phyloP scores from a whole-genome alignment of 2,888 invertebrate species.

The Pseudococcus longispinus region DNA sequence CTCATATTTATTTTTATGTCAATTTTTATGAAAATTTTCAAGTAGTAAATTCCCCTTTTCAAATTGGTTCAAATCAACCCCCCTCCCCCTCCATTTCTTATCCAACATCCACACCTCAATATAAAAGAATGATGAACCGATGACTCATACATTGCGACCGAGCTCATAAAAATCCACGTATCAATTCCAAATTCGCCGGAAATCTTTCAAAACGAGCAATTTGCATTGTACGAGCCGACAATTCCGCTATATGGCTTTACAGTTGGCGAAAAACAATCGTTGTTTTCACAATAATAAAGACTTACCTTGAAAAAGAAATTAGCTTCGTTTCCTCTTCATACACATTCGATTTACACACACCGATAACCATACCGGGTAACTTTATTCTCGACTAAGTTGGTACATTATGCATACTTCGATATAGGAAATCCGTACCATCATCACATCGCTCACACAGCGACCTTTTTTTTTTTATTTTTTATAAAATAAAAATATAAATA shows the following conservation, averaged over 20 bases:
- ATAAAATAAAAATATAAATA: too few relatives aligned
- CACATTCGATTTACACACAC: background rate
- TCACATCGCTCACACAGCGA: background rate
- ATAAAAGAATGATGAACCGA: background rate
- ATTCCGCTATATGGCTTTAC: background rate
- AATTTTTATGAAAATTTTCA: too few relatives aligned
- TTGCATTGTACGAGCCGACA: background rate
- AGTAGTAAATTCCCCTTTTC: too few relatives aligned
- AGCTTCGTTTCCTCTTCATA: slow-evolving; percentile 4
- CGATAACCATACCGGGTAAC: background rate
- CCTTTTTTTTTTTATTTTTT: background rate
- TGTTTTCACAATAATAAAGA: background rate
- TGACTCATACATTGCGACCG: background rate
- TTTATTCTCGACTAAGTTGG: background rate
- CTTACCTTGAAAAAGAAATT: slow-evolving; percentile 8
- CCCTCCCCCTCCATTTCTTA: background rate
- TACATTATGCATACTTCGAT: background rate
- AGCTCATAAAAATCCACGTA: background rate
- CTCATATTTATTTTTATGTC: too few relatives aligned
- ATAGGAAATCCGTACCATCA: background rate
- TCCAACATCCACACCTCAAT: too few relatives aligned
- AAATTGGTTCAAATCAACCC: background rate
- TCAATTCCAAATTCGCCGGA: background rate
- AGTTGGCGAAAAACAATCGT: background rate
- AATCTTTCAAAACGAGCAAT: background rate